Percentiles rank a stretch among this genome's conserved stretches.
Conservation (phyloP, 2,113 vertebrate species). For the Delphinus delphis region DNA sequence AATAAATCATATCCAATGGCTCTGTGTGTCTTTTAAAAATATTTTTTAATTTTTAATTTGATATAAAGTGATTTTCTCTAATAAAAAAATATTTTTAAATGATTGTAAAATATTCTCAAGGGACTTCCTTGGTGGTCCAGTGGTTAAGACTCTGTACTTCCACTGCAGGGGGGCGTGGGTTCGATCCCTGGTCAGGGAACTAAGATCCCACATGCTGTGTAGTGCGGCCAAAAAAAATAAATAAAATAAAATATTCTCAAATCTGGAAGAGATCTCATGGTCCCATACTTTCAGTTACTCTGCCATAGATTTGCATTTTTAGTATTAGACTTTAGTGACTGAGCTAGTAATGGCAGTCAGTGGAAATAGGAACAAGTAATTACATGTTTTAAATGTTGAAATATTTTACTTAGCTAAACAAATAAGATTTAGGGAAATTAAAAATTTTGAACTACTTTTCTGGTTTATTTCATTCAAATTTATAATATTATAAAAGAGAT, state of each 20-base stretch:
- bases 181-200: too few species aligned
- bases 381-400: neutral
- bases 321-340: neutral
- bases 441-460: slow-evolving; percentile 19
- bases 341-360: neutral
- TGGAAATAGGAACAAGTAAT: neutral
- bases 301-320: neutral
- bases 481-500: neutral
- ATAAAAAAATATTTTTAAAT: neutral
- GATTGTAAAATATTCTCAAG: neutral
- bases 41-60: slow-evolving; percentile 41
- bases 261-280: neutral
- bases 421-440: slow-evolving; percentile 8
- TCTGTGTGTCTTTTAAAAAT: neutral
- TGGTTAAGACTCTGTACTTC: too few species aligned
- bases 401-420: neutral
- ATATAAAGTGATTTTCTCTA: neutral
- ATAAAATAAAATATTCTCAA: slow-evolving; percentile 10
- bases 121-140: too few species aligned
- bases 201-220: too few species aligned
- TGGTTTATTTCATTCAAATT: slow-evolving; percentile 44
- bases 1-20: neutral
- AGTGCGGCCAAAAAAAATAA: too few species aligned
- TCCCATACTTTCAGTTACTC: neutral
- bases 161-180: too few species aligned